A percentile compares a stretch with the other conserved stretches of the same genome.
phyloP scores from a whole-genome alignment of 1,140 invertebrate species.

The Listronotus oregonensis region DNA sequence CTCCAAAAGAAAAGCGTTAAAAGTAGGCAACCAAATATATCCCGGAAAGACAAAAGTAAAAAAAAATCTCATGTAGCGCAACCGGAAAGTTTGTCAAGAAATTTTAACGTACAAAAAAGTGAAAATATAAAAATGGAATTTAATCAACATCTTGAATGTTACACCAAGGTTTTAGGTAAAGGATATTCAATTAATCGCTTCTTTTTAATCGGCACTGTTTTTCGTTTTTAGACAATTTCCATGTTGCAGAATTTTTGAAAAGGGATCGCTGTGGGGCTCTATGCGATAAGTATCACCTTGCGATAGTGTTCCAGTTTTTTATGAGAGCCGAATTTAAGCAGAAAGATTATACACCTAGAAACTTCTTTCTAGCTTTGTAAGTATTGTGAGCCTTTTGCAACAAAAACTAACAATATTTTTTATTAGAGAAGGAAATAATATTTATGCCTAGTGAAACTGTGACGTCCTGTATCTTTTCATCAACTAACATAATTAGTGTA shows the following conservation, averaged over 20 bases:
- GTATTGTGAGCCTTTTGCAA: too few species aligned
- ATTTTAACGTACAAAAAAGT: background rate
- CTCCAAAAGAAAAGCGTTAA: background rate
- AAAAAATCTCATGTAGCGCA: too few species aligned
- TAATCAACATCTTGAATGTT: slow-evolving; percentile 11
- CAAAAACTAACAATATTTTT: too few species aligned
- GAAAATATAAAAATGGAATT: slow-evolving; percentile 16
- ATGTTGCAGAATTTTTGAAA: slow-evolving; percentile 8
- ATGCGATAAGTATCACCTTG: slow-evolving; percentile 21
- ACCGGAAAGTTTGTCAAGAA: slow-evolving; percentile 1
- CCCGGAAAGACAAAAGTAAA: background rate
- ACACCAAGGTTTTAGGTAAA: slow-evolving; percentile 18
- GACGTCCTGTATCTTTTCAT: too few species aligned
- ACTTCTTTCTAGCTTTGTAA: slow-evolving; percentile 25
- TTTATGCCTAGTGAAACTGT: too few species aligned
- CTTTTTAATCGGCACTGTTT: too few species aligned
- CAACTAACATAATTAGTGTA: too few species aligned
- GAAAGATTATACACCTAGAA: slow-evolving; percentile 15
- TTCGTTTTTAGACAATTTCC: slow-evolving; percentile 8
- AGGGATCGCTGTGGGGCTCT: slow-evolving; percentile 15
- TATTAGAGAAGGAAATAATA: too few species aligned
- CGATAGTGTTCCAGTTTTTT: slow-evolving; percentile 20
- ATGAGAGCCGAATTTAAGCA: slow-evolving; percentile 13
- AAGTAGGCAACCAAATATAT: background rate
- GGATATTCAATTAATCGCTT: too few species aligned